Evolutionary conservation across 1,140 invertebrate genomes (phyloP).

Genomic region (Pseudomyrmex flavicornis): DNA sequence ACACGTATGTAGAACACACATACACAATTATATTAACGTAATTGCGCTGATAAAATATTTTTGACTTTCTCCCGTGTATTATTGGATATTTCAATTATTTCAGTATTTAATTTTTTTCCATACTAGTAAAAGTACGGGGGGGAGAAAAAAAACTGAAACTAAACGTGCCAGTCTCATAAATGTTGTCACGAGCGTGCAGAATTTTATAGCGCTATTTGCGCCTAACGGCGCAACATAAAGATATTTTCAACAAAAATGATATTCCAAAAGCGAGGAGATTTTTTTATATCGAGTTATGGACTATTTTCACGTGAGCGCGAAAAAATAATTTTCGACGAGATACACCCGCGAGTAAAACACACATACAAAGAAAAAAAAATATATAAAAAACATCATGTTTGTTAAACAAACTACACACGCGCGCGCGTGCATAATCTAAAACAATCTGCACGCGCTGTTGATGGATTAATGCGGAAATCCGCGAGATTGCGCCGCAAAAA

Average conservation of each 20-base stretch:
- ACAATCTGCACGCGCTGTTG: background rate
- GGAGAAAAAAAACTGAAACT: no score
- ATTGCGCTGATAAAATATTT: no score
- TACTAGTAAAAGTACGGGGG: no score
- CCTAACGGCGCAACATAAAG: background rate
- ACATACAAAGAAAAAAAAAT: no score
- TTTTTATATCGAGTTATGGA: background rate
- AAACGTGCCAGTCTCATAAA: background rate
- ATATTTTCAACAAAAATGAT: constrained; percentile 8
- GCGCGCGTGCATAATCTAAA: background rate
- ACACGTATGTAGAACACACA: no score
- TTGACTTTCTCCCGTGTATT: no score
- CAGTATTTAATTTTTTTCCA: no score
- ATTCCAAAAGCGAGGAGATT: background rate
- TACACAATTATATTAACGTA: no score
- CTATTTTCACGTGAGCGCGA: background rate
- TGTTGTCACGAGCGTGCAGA: background rate
- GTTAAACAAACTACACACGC: background rate
- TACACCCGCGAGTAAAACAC: background rate
- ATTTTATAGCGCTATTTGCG: constrained; percentile 13
- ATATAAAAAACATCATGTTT: background rate
- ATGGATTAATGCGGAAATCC: background rate
- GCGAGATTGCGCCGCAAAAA: background rate
- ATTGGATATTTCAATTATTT: no score
- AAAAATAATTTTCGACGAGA: background rate